Conservation (phyloP, 2,113 vertebrate genomes). For the Aphelocoma coerulescens region DNA sequence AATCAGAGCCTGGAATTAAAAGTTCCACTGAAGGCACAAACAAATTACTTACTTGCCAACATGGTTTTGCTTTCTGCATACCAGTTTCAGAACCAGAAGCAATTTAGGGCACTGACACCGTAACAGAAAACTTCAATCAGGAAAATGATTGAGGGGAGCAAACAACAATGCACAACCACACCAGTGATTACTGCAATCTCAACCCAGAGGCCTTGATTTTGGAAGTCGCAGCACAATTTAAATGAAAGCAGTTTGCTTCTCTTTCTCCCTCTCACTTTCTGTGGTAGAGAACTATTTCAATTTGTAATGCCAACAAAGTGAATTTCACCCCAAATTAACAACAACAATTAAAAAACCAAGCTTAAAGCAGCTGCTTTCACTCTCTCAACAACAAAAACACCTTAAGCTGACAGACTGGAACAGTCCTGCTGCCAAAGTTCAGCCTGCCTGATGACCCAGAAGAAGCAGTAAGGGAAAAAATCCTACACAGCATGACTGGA, state of each 20-base stretch:
- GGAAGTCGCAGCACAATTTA: neutral
- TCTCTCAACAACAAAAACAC: neutral
- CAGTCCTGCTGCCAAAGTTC: neutral
- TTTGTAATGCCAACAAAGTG: neutral
- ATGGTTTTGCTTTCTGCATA: neutral
- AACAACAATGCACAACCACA: neutral
- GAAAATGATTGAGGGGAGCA: neutral
- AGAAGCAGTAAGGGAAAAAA: neutral
- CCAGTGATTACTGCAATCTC: neutral
- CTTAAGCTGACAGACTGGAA: neutral
- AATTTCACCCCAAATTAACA: neutral
- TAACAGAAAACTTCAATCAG: neutral
- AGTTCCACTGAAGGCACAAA: neutral
- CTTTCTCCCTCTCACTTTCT: neutral
- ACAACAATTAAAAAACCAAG: neutral
- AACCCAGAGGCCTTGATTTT: neutral
- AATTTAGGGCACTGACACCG: neutral
- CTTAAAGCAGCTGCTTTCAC: neutral
- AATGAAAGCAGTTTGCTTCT: neutral
- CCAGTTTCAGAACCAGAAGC: neutral
- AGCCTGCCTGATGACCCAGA: neutral
- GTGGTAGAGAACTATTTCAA: neutral
- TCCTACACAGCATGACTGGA: neutral
- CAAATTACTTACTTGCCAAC: neutral
- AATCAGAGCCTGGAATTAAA: slow-evolving; percentile 28